Evolutionary conservation across 2,797 vertebrate species (phyloP).

Genomic region (Tapirus indicus): DNA sequence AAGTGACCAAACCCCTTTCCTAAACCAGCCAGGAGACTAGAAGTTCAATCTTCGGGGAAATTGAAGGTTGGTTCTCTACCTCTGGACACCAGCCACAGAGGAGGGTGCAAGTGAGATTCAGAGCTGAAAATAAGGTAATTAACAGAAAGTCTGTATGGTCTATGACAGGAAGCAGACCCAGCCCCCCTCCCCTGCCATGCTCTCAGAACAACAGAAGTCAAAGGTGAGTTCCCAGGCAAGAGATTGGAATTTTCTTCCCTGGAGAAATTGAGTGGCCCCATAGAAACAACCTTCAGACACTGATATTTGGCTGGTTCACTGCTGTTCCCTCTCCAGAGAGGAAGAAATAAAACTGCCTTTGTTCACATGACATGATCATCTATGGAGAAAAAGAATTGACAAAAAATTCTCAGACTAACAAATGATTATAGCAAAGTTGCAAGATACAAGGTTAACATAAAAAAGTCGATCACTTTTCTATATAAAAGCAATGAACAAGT

Average conservation of each 20-base stretch:
- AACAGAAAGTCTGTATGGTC: background rate
- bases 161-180: background rate
- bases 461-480: background rate
- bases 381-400: background rate
- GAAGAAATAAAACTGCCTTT: background rate
- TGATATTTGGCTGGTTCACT: background rate
- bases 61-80: background rate
- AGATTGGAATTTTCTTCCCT: background rate
- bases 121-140: background rate
- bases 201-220: background rate
- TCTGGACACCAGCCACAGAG: background rate
- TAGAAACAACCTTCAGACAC: background rate
- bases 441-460: background rate
- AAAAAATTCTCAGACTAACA: background rate
- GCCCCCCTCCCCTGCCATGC: background rate
- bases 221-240: background rate
- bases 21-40: background rate
- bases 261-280: background rate
- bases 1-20: background rate
- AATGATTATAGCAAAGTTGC: background rate
- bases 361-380: background rate
- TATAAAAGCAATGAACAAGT: background rate
- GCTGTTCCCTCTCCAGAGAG: background rate
- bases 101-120: background rate
- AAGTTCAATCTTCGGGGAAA: background rate